Percentiles rank a stretch among this genome's conserved stretches.
phyloP scores from a whole-genome alignment of 1,140 invertebrate species.

The Drosophila mojavensis region DNA sequence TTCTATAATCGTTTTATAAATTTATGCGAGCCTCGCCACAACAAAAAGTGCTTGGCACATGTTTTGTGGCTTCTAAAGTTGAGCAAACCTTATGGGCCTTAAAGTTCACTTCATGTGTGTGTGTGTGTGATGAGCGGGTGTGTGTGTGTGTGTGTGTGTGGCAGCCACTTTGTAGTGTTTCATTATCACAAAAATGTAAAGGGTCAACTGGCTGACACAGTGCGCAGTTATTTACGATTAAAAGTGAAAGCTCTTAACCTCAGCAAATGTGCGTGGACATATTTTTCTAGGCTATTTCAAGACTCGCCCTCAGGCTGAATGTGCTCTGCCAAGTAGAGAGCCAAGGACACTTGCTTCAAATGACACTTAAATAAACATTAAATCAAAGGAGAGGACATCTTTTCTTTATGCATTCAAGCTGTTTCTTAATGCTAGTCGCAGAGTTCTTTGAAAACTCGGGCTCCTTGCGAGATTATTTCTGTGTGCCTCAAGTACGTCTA shows the following conservation, averaged over 20 bases:
- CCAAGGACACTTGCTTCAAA: slow-evolving; percentile 23
- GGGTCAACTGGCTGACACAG: slow-evolving; percentile 23
- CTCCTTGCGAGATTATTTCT: neutral
- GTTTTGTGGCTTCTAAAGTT: slow-evolving; percentile 43
- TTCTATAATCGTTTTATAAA: slow-evolving; percentile 61
- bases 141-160: slow-evolving; percentile 19
- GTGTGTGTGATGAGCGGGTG: neutral
- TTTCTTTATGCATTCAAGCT: neutral
- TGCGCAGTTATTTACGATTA: slow-evolving; percentile 46
- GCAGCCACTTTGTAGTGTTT: slow-evolving; percentile 30
- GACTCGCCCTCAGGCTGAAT: slow-evolving; percentile 1
- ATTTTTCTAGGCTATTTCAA: slow-evolving; percentile 23
- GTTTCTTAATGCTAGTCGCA: neutral
- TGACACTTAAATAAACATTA: slow-evolving; percentile 16
- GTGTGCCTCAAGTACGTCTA: too few species aligned
- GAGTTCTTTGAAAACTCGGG: neutral
- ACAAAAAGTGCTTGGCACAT: slow-evolving; percentile 59
- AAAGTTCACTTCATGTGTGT: slow-evolving; percentile 18
- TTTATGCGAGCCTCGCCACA: slow-evolving; percentile 52
- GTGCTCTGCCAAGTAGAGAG: neutral
- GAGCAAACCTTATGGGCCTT: slow-evolving; percentile 38
- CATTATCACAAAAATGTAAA: slow-evolving; percentile 46
- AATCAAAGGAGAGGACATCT: slow-evolving; percentile 5
- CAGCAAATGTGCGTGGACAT: slow-evolving; percentile 38
- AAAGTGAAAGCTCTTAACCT: slow-evolving; percentile 50